Base-by-base conservation (phyloP, 1,140 invertebrate species). In the Papilio polytes region DNA sequence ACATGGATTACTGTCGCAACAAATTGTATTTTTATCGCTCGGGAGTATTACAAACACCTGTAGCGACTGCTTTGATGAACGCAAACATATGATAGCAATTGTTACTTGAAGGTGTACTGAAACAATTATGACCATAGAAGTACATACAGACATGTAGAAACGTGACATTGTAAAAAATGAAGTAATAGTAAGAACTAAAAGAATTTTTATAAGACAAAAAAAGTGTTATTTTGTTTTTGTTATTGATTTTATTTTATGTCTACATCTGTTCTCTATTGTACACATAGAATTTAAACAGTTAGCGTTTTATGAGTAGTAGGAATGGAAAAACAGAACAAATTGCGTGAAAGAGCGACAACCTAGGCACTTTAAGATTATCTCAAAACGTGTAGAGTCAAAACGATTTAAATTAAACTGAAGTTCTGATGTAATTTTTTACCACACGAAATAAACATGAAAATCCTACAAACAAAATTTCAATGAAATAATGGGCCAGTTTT, bases 21-120 rank as follows among this genome's bases (percentile, higher is more conserved):
- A 51, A 51, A 53, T 76, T 53, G 74, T 46, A 22, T 76, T 53
- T 76, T 76, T 76, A 76, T 76, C 44, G 48, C 73, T 63, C 59
- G 3, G 4, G 2, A 13, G 20, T 51, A 76, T 76, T 48, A 53
- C 74, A 76, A 76, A 76, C 74, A 76, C 46, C 74, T 76, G 74
- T 76, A 74, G 44, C 20, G n/a, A 74, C 59, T 56, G 53, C 10
- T 70, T 18, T 18, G 26, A 31, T 70, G 63, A 63, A 26, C 59
- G 12, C 26, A 70, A 70, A 26, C 63, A 70, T 31, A 31, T 70
- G 22, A 31, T 13, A 70, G 36, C 12, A 31, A 31, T 31, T 31
- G 13, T 26, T 63, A 31, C 9, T 31, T 36, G 26, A 70, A 70
- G 22, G 63, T 70, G 12, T 18, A 70, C 26, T 66, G 26, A 31